Conservation (phyloP, 2,797 vertebrate species). For the Rhinogobio ventralis region DNA sequence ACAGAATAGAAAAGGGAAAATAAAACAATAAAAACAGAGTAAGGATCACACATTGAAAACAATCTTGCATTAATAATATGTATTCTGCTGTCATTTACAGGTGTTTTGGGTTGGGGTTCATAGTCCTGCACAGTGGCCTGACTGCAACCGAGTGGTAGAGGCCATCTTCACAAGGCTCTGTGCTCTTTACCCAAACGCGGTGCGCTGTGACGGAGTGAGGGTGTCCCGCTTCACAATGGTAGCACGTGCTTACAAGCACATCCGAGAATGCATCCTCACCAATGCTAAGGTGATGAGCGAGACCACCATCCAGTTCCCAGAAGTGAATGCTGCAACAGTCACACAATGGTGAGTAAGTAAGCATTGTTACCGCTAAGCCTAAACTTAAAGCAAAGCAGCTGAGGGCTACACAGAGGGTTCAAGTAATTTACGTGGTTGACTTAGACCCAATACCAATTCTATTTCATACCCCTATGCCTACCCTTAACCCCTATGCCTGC, state of each 20-base stretch:
- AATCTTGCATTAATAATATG: not conserved
- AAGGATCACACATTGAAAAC: not conserved
- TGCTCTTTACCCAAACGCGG: not conserved
- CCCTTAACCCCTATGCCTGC: no score
- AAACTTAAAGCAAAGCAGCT: not conserved
- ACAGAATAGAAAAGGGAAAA: not conserved
- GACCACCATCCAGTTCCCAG: not conserved
- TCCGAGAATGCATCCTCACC: not conserved
- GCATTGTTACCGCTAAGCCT: not conserved
- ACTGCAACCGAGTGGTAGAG: not conserved
- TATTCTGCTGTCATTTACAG: not conserved
- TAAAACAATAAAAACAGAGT: not conserved
- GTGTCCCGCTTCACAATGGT: not conserved
- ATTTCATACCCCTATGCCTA: no score
- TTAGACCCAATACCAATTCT: no score
- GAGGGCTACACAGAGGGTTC: no score
- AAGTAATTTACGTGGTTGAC: no score
- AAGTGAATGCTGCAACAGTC: not conserved
- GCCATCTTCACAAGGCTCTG: not conserved
- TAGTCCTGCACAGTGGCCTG: slow-evolving; percentile 10
- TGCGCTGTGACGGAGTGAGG: not conserved
- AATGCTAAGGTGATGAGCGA: not conserved
- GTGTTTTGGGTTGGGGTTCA: not conserved
- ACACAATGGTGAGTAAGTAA: not conserved
- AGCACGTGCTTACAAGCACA: not conserved